A percentile compares a stretch with the other conserved stretches of the same genome.
phyloP scores from a whole-genome alignment of 2,888 invertebrate species.

The Himalopsyche kuldschensis region DNA sequence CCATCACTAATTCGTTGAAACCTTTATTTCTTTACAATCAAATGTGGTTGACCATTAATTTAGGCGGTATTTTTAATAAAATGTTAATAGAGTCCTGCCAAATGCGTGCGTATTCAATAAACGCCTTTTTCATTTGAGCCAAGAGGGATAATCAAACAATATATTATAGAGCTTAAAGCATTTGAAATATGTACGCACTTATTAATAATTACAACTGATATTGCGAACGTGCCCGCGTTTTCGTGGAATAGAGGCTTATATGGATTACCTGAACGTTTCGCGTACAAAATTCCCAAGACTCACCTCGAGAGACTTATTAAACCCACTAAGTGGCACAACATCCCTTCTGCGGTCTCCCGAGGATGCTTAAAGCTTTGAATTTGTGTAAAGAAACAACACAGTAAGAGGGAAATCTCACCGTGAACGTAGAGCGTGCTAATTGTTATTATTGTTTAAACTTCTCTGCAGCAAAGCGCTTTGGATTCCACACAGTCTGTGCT shows the following conservation, averaged over 20 bases:
- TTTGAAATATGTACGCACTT: too few species aligned
- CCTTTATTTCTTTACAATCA: too few species aligned
- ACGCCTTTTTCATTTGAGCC: too few species aligned
- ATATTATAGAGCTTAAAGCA: too few species aligned
- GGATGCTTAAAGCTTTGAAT: neutral
- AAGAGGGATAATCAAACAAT: too few species aligned
- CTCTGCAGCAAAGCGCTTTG: neutral
- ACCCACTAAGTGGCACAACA: neutral
- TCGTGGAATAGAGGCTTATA: neutral
- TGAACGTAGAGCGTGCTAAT: neutral
- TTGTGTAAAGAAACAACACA: neutral
- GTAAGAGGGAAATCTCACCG: neutral
- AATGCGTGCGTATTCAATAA: too few species aligned
- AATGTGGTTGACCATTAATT: too few species aligned
- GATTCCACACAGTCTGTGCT: neutral
- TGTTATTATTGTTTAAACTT: slow-evolving; percentile 3
- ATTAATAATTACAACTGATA: too few species aligned
- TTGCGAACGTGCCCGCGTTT: neutral
- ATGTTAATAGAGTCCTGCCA: too few species aligned
- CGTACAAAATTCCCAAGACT: neutral
- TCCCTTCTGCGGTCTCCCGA: neutral
- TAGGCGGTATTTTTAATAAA: too few species aligned
- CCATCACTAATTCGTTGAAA: too few species aligned
- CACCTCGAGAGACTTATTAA: neutral
- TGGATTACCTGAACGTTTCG: neutral